Base-by-base conservation (phyloP, 64 coral and sea anemone genomes). In the Actinia equina region DNA sequence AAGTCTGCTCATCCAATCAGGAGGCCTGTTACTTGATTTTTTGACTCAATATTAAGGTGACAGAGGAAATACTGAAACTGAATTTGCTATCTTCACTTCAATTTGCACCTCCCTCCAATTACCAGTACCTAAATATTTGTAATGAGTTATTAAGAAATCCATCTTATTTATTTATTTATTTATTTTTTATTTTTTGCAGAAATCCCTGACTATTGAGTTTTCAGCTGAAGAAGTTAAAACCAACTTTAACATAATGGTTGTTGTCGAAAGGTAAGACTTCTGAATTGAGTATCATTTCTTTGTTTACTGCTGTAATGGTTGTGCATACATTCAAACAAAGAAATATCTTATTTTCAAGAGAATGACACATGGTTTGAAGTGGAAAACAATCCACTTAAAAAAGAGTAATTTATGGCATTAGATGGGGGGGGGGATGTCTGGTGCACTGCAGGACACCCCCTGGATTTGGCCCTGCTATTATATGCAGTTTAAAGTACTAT, bases 231-330 rank as follows among this genome's bases (percentile, higher is more conserved):
- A 81, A 9, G 88, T 89, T 6, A 82, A 51, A 37, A 63, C 51
- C 19, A 49, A 84, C 83, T 84, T 89, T 52, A 54, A 65, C 17
- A 84, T 89, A 82, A 53, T 18, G 26, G 88, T 84, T 52, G 70
- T 17, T 17, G 64, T 82, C 13, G 17, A 71, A 70, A 89, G 88
- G 88, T 89, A 37, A 56, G 80, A 30, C 13, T 22, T 0, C 69
- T 44, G 3, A 79, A 14, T 44, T 5, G 4, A 13, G 16, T 77
- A 13, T 77, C 23, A 77, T 4, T 49, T 4, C 7, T 49, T 49
- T 49, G 45, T 49, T 15, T 4, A 23, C 0, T 25, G 4, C 27
- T 77, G 11, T 77, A n/a, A n/a, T n/a, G n/a, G n/a, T n/a, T n/a
- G n/a, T n/a, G n/a, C n/a, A n/a, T n/a, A n/a, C n/a, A n/a, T n/a